Percentiles rank a stretch among this genome's conserved stretches.
phyloP scores from a whole-genome alignment of 2,113 vertebrate genomes.

The Vidua macroura region DNA sequence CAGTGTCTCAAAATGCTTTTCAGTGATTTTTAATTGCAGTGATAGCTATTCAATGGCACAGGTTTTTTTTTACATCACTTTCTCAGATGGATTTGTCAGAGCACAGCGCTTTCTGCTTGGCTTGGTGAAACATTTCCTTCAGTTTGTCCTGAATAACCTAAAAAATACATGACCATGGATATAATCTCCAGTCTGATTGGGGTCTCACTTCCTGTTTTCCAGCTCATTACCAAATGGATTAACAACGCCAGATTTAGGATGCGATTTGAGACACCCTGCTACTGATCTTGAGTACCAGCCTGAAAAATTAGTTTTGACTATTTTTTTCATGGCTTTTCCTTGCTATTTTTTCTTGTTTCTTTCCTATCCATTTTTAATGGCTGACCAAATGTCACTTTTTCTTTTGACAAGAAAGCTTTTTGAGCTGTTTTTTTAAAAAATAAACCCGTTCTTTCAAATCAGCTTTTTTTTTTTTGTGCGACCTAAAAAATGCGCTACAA shows the following conservation, averaged over 20 bases:
- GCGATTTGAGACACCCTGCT: background rate
- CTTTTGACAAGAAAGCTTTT: background rate
- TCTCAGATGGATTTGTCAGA: background rate
- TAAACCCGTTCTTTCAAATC: background rate
- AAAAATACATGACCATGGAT: background rate
- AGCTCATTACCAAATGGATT: background rate
- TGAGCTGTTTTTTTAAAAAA: background rate
- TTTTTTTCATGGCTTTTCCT: background rate
- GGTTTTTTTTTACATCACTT: background rate
- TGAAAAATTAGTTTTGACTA: background rate
- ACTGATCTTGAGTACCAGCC: background rate
- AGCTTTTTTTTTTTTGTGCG: fast-evolving
- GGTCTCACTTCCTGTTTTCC: background rate
- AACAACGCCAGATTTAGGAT: background rate
- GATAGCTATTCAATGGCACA: background rate
- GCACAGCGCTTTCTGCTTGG: background rate
- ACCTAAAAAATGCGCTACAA: background rate
- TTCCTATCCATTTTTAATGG: background rate
- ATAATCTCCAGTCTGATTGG: background rate
- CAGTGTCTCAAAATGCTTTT: background rate
- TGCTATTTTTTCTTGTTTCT: background rate
- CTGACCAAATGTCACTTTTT: background rate
- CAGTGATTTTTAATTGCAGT: background rate
- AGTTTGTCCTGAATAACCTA: background rate
- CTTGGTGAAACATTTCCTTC: background rate